Base-by-base conservation (phyloP, 2,113 vertebrate species). In the Solea solea region DNA sequence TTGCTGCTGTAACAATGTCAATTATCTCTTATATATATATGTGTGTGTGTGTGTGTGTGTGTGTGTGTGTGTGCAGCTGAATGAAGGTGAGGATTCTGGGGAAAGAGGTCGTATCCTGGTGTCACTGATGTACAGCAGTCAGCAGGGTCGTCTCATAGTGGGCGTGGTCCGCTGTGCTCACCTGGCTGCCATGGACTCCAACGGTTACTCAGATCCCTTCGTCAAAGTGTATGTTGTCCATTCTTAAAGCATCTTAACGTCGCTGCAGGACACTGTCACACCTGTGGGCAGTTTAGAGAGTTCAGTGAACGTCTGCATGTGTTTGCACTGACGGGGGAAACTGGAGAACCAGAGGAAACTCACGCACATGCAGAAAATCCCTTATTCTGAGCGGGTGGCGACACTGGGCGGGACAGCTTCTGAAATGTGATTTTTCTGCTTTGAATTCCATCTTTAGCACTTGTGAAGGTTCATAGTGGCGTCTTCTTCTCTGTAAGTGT, bases 191-290 rank as follows among this genome's bases (percentile, higher is more conserved):
- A 99, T 99, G 97, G 97, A 99, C 0, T 95, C 97, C 81, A 99
- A 99, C 0, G 97, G 97, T 66, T 99, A 98, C 92, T 98, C 97
- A 0, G 97, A 99, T 64, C 97, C 97, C 0, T 99, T 98, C 0
- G 96, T 99, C 56, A 98, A 99, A 86, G 92, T 99, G 97, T 98
- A 86, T 74, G 96, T 90, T 10, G 95, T 90, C 10, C 27, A 0
- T 6, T 52, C 21, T 11, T 34, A 4, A 5, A 52, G 25, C 53
- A 28, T 34, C 11, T 28, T 5, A 5, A 28, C 21, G 21, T 54
- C 21, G 27, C 8, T 10, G 3, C 9, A 11, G 21, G 21, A 21
- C 21, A 21, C 21, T 21, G 21, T 21, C 21, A 21, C 21, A 21
- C 21, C n/a, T n/a, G n/a, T n/a, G n/a, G n/a, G n/a, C n/a, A n/a